Conservation (phyloP, 1,140 invertebrate genomes). For the Tribolium madens region DNA sequence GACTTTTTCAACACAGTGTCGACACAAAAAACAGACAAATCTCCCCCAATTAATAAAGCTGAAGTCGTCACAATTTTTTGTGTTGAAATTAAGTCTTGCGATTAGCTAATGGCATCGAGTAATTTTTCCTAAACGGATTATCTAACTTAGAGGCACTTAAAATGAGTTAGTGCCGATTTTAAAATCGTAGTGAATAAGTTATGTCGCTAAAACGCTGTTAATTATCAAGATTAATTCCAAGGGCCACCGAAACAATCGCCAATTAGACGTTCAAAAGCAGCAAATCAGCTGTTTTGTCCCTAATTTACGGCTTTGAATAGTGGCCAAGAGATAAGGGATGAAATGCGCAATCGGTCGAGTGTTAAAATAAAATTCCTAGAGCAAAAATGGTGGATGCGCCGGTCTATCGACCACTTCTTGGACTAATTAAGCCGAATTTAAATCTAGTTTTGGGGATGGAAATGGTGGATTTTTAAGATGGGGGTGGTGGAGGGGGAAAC, state of each 20-base stretch:
- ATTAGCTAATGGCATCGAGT: slow-evolving; percentile 1
- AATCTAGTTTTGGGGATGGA: background rate
- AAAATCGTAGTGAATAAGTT: slow-evolving; percentile 1
- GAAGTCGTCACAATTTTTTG: background rate
- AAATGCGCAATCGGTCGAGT: background rate
- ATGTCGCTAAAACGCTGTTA: background rate
- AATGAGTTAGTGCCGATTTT: background rate
- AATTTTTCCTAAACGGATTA: background rate
- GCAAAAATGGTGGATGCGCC: background rate
- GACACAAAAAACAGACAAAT: background rate
- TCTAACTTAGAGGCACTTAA: background rate
- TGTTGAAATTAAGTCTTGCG: background rate
- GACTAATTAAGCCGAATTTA: background rate
- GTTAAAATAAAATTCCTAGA: background rate
- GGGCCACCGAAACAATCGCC: background rate
- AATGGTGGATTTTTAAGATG: background rate
- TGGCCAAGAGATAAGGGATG: background rate
- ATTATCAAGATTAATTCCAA: too few species aligned
- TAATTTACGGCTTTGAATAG: background rate
- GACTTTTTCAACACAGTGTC: too few species aligned
- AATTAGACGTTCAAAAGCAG: background rate
- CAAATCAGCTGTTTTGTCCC: background rate
- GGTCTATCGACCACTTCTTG: background rate
- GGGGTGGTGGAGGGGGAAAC: background rate
- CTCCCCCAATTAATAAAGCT: background rate